A percentile compares a stretch with the other conserved stretches of the same genome.
These are phyloP conservation scores for Eurosta solidaginis DNA, from an alignment of 1,140 invertebrate species.

Conservation along the genomic window DNA sequence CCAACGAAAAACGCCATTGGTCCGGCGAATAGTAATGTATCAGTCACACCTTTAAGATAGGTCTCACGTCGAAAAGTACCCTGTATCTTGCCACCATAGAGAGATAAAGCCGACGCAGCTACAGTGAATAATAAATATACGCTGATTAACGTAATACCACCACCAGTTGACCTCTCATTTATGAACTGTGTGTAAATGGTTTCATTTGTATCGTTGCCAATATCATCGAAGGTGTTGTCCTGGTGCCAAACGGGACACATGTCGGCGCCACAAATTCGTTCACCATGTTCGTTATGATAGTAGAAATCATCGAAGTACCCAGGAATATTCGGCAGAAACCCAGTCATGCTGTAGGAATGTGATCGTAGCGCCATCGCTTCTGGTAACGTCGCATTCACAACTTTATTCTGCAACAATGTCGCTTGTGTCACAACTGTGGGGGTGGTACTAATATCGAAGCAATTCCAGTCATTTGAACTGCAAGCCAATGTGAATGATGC, in stretches of 20 bases:
- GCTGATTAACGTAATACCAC: slow-evolving; percentile 63
- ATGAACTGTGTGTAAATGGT: slow-evolving; percentile 50
- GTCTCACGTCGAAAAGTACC: slow-evolving; percentile 43
- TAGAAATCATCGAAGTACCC: slow-evolving; percentile 58
- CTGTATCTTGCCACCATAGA: slow-evolving; percentile 56
- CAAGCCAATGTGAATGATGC: slow-evolving; percentile 62
- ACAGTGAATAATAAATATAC: slow-evolving; percentile 64
- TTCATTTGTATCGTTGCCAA: slow-evolving; percentile 25
- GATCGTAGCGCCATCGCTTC: neutral
- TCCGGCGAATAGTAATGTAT: slow-evolving; percentile 66
- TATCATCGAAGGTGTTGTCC: slow-evolving; percentile 14
- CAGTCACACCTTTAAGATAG: slow-evolving; percentile 53
- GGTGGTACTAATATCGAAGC: slow-evolving; percentile 36
- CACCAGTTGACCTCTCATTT: slow-evolving; percentile 43
- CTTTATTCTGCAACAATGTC: neutral
- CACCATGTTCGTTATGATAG: slow-evolving; percentile 60
- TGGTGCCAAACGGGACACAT: slow-evolving; percentile 61
- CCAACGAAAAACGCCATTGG: slow-evolving; percentile 71
- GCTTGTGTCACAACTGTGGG: neutral
- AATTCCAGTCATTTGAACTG: slow-evolving; percentile 52
- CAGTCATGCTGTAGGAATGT: neutral
- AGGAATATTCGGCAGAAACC: slow-evolving; percentile 25
- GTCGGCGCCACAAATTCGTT: slow-evolving; percentile 63
- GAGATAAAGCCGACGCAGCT: slow-evolving; percentile 63
- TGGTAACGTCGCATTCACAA: neutral